These are phyloP conservation scores for Lycopodina hypogea DNA, from an alignment of 37 sponge, comb jelly and placozoan genomes.

Conservation along the genomic window DNA sequence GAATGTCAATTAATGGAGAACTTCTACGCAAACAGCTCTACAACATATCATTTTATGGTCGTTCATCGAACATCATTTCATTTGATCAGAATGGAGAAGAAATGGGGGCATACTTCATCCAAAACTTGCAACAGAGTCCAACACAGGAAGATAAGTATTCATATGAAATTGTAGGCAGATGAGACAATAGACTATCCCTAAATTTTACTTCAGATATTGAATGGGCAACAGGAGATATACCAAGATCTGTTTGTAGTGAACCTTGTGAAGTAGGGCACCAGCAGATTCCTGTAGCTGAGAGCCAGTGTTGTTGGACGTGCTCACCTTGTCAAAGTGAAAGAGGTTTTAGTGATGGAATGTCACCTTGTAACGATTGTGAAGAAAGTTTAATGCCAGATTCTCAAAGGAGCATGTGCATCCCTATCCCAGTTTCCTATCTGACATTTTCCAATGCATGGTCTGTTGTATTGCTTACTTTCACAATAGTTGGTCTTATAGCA, in stretches of 20 bases:
- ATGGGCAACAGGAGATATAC: neutral
- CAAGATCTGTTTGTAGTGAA: conserved; percentile 30
- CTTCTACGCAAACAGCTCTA: conserved; percentile 25
- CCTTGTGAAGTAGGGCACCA: conserved; percentile 41
- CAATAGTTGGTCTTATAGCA: too few species aligned
- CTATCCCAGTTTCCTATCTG: conserved; percentile 25
- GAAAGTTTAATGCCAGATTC: conserved; percentile 38
- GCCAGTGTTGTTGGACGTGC: conserved; percentile 66
- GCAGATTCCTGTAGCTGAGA: conserved; percentile 6
- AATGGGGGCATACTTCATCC: conserved; percentile 27
- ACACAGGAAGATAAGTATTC: neutral
- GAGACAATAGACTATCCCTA: neutral
- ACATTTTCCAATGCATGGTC: conserved; percentile 3
- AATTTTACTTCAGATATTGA: neutral
- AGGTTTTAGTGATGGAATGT: conserved; percentile 18
- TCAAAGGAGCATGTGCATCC: conserved; percentile 25
- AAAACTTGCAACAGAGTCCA: conserved; percentile 37
- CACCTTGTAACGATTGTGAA: conserved; percentile 42
- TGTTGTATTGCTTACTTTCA: too few species aligned
- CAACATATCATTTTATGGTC: conserved; percentile 19
- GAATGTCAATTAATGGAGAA: conserved; percentile 14
- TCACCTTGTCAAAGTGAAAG: conserved; percentile 32
- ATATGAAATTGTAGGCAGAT: neutral
- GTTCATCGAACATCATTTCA: neutral
- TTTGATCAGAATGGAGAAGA: conserved; percentile 64